These are phyloP conservation scores for Apotomis capreana DNA, from an alignment of 2,888 invertebrate species.

Conservation along the genomic window DNA sequence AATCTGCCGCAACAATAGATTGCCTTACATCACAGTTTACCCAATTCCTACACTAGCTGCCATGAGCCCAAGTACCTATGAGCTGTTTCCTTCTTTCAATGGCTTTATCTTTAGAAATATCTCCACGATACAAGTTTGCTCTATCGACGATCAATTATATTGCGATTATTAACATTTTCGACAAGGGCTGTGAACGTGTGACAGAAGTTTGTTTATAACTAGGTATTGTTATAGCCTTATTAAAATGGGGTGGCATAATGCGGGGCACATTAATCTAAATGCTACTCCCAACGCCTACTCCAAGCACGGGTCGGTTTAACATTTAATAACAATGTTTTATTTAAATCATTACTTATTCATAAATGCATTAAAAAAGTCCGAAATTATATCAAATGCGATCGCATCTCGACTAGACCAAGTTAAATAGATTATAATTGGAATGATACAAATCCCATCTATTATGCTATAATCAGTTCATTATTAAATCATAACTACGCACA, in stretches of 20 bases:
- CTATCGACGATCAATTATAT: background rate
- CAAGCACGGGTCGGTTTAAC: constrained; percentile 60
- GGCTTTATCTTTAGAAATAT: background rate
- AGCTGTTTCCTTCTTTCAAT: background rate
- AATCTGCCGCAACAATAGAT: too few relatives aligned
- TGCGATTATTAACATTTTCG: constrained; percentile 10
- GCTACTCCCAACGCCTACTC: constrained; percentile 59
- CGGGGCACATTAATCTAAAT: constrained; percentile 53
- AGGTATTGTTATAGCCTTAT: constrained; percentile 35
- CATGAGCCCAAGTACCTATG: background rate
- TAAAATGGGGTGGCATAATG: constrained; percentile 50
- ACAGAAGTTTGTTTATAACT: constrained; percentile 26
- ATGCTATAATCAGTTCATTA: constrained; percentile 57
- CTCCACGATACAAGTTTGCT: background rate
- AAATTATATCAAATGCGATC: constrained; percentile 44
- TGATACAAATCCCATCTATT: constrained; percentile 60
- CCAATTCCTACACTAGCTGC: background rate
- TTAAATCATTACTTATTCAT: constrained; percentile 49
- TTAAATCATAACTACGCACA: constrained; percentile 54
- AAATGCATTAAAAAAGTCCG: constrained; percentile 31
- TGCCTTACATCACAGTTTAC: too few relatives aligned
- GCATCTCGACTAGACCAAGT: constrained; percentile 61
- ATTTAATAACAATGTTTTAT: constrained; percentile 46
- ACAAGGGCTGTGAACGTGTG: constrained; percentile 11
- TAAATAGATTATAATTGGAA: constrained; percentile 49